Base-by-base conservation (phyloP, 2,113 vertebrate genomes). In the Arothron firmamentum region DNA sequence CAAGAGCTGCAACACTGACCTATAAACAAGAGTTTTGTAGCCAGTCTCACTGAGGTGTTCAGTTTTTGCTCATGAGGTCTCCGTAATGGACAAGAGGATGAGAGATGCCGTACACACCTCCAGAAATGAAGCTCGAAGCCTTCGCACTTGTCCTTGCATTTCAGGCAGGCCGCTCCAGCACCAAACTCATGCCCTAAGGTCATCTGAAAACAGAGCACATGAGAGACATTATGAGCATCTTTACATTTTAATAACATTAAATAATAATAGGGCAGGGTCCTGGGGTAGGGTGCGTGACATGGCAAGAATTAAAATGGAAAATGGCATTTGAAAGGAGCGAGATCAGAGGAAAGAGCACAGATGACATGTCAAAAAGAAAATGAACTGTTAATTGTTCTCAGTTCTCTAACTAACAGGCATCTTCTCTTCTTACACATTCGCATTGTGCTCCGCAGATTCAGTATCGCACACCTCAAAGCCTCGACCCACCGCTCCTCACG, bases 121-220 rank as follows among this genome's bases (percentile, higher is more conserved):
- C 97, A 99, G 88, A 93, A 99, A 65, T 99, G 97, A 78, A 99
- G 93, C 74, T 99, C 97, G 34, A 99, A 99, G 49, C 97, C 97
- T 85, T 94, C 93, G 67, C 97, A 99, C 78, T 97, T 98, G 50
- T 98, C 95, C 85, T 95, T 96, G 90, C 97, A 99, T 75, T 96
- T 99, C 72, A 99, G 86, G 81, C 96, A 99, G 21, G 93, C 75
- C 0, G 96, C 96, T 82, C 96, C 97, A 42, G 94, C 95, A 54
- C 96, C 97, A 72, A 97, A 92, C 65, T 99, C 97, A 2, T 99
- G 97, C 34, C 95, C 96, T 56, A 99, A 89, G 41, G 95, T 95
- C 92, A 98, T 93, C 97, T 99, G 90, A 21, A 51, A 80, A 83
- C 28, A 85, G 51, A 79, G 14, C 41, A 49, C 41, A 75, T 0